Evolutionary conservation across 2,888 invertebrate species (phyloP), one percentile per base, ranked within the genome.

Genomic region (Drosophila histrio): DNA sequence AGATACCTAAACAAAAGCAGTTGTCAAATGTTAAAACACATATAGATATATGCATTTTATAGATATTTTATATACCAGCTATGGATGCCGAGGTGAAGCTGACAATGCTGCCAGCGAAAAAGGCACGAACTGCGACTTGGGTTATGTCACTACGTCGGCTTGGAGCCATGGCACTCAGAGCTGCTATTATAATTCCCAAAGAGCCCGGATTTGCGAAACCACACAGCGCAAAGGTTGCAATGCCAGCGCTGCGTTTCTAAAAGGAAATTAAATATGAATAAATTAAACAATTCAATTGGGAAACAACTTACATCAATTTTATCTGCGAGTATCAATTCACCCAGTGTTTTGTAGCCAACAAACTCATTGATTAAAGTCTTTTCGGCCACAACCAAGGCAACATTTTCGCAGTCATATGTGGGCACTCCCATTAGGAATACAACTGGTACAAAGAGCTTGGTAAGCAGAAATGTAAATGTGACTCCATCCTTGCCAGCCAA

Each of bases 301-400:
- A n/a, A n/a, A n/a, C n/a, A n/a, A 32, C 30, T 30, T 38, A 82
- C 83, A 3, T 52, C 34, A 3, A 82, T 4, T n/a, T 15, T 6
- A 0, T 62, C 4, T 0, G 21, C 15, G 0, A 80, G 79, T 57
- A 94, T 93, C 91, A 94, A 93, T 58, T 93, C 92, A 0, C 95
- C 94, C 90, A 98, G 93, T 47, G 94, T 92, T 87, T 95, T 93
- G 90, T 97, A 98, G 0, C 97, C 98, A 0, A 97, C 94, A 89
- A 98, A 98, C 90, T 98, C 98, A 87, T 98, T 98, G 7, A 97
- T 94, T n/a, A 97, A 94, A 0, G 96, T 96, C 92, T 98, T 98
- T 13, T 97, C 91, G 0, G 98, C 98, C 41, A 98, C 95, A 5
- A 98, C 92, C 9, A 94, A 93, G 0, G 95, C 98, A 0, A 98